Base-by-base conservation (phyloP, 1,140 invertebrate species). In the Piezodorus guildinii region DNA sequence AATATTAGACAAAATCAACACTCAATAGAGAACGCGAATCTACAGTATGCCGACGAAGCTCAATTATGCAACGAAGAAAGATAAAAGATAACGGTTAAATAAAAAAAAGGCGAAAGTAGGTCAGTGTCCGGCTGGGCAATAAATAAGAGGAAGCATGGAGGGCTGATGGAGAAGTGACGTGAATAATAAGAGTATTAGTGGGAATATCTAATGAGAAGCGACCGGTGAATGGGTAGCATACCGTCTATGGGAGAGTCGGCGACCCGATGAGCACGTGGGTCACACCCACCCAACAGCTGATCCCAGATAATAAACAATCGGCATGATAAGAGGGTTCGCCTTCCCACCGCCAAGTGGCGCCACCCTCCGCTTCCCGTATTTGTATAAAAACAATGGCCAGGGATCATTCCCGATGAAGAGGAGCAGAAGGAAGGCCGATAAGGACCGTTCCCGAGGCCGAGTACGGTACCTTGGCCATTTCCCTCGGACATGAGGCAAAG, bases 221-320 rank as follows among this genome's bases (percentile, higher is more conserved):
- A 25, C 1, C 6, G 52, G 52, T 56, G 17, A 56, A 23, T 56
- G 52, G 52, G 52, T 56, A 56, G 52, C 19, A 23, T 16, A 56
- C 19, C n/a, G 46, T 49, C 46, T 49, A 49, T 17, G n/a, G 19
- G 14, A 56, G 52, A 23, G 17, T 23, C 23, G 19, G 15, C 17
- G 17, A 19, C 23, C 17, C 15, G 2, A 49, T 17, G 46, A 49
- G 14, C 46, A 49, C 46, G 52, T 56, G 52, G 52, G 19, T 56
- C 52, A 56, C 52, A 56, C 52, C 52, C 52, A 56, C 52, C 52
- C 17, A 21, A 56, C 52, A 56, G 52, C 52, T 56, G 52, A 56
- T 56, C 52, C 52, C 52, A 23, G 52, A 56, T 56, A 56, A 56
- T 25, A 23, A 56, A 56, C 52, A 56, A 56, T 56, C 34, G 34